These are phyloP conservation scores for Musca vetustissima DNA, from an alignment of 1,140 invertebrate genomes.

Conservation along the genomic window DNA sequence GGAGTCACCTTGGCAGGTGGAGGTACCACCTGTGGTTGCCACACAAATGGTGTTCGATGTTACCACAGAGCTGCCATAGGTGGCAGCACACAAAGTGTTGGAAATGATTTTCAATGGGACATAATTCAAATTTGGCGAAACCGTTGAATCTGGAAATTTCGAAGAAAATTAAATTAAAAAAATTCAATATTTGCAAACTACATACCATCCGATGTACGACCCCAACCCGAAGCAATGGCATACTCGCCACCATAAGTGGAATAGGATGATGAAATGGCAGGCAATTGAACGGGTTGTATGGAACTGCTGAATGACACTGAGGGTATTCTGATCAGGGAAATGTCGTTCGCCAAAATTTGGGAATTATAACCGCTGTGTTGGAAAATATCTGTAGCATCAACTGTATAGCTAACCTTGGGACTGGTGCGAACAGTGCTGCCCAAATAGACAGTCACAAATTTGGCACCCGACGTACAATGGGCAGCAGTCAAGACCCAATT, in stretches of 20 bases:
- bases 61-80: conserved; percentile 32
- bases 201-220: conserved; percentile 11
- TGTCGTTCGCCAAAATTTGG: conserved; percentile 38
- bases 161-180: no score
- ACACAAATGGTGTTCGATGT: conserved; percentile 42
- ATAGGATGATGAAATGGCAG: conserved; percentile 35
- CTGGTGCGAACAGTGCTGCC: conserved; percentile 41
- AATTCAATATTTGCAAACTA: background rate
- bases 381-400: conserved; percentile 27
- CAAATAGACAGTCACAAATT: conserved; percentile 40
- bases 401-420: conserved; percentile 32
- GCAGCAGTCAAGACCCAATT: conserved; percentile 64
- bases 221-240: conserved; percentile 44
- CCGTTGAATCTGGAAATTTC: background rate
- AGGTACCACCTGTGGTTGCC: conserved; percentile 31
- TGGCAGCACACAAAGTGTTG: conserved; percentile 35
- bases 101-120: conserved; percentile 37
- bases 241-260: conserved; percentile 35
- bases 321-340: conserved; percentile 43
- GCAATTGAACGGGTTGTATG: conserved; percentile 31
- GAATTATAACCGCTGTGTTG: conserved; percentile 40
- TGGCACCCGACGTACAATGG: conserved; percentile 58
- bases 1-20: conserved; percentile 54
- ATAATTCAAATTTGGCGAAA: background rate
- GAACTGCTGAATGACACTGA: conserved; percentile 5